Conservation (phyloP, 2,797 vertebrate genomes). For the Geotrypetes seraphini region DNA sequence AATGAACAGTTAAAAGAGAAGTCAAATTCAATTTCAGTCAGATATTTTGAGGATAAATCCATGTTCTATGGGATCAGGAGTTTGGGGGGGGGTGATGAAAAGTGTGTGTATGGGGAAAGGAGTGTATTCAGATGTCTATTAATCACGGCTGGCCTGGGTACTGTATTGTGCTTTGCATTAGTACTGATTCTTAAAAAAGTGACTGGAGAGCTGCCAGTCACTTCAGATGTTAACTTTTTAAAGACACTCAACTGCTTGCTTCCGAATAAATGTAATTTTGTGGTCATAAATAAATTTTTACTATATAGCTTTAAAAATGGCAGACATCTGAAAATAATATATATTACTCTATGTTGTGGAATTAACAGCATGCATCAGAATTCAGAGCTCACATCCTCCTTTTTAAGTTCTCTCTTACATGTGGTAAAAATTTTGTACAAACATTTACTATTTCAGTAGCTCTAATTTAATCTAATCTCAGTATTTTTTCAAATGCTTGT, state of each 20-base stretch:
- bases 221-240: constrained; percentile 70
- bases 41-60: constrained; percentile 68
- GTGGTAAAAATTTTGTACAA: constrained; percentile 35
- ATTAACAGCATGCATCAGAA: no score
- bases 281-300: constrained; percentile 60
- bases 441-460: constrained; percentile 31
- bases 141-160: constrained; percentile 56
- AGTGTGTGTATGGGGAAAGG: constrained; percentile 58
- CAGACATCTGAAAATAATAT: constrained; percentile 45
- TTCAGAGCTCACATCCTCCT: constrained; percentile 14
- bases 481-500: no score
- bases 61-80: constrained; percentile 65
- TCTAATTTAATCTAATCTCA: no score
- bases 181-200: constrained; percentile 38
- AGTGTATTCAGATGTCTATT: constrained; percentile 64
- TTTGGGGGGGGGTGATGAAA: constrained; percentile 56
- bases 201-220: constrained; percentile 56
- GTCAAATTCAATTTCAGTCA: constrained; percentile 80
- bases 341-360: constrained; percentile 52
- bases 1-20: constrained; percentile 77
- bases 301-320: constrained; percentile 53
- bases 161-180: constrained; percentile 49
- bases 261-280: constrained; percentile 61
- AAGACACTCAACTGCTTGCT: constrained; percentile 56
- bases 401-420: constrained; percentile 27